Evolutionary conservation across 35 echinoderm and acorn worm species (phyloP), one percentile per base, ranked within the genome.

Genomic region (Heliocidaris erythrogramma): DNA sequence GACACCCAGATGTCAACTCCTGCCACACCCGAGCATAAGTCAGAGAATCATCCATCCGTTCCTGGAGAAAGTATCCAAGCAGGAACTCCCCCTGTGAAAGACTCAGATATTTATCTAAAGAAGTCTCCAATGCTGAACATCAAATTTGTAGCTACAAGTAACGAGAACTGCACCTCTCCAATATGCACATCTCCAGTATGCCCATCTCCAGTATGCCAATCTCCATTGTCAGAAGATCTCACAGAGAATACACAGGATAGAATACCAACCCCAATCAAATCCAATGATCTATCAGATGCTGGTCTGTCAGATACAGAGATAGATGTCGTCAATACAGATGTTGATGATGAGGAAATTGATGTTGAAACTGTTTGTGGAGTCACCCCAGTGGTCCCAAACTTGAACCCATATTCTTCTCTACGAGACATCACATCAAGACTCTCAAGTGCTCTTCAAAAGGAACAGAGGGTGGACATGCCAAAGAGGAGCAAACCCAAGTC

Each of bases 81-180:
- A n/a, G 65, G 6, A 78, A 78, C 65, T 18, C 7, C 21, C 65
- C 65, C 65, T 3, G 27, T n/a, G 18, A 78, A 18, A 78, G n/a
- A n/a, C 65, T 7, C 18, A 27, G 17, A n/a, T 27, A 24, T 78
- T 78, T 24, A 78, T 78, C 65, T 21, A 78, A 78, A 78, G 65
- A 78, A 78, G 65, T n/a, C 65, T 27, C 21, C 65, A 78, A 78
- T 78, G 14, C 7, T 78, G 65, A 78, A 78, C 17, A 78, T 78
- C 65, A 78, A 78, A 78, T 78, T 78, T 78, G 65, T 78, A 78
- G 65, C 65, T 78, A 78, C 65, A 18, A 78, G 65, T 78, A 78
- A 78, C 5, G 65, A 78, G 65, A 78, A 78, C 65, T 78, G 65
- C 21, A 78, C 65, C 27, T 27, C 65, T n/a, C 65, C 65, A 78